A percentile compares a stretch with the other conserved stretches of the same genome.
phyloP scores from a whole-genome alignment of 35 echinoderm and acorn worm species.

The Apostichopus californicus region DNA sequence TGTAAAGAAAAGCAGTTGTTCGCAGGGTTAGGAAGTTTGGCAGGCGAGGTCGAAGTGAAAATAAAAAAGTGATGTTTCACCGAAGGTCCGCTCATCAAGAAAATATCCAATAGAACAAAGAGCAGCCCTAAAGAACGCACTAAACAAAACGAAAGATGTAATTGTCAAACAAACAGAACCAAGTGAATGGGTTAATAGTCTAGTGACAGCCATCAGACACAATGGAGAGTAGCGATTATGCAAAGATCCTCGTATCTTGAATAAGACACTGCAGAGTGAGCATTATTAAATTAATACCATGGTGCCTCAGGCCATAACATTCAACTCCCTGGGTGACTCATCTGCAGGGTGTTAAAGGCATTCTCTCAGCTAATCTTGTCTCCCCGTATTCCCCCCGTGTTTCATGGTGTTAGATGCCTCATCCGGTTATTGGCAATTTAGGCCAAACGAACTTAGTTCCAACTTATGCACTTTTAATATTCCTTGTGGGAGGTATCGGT shows the following conservation, averaged over 20 bases:
- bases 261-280: slow-evolving; percentile 1
- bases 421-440: slow-evolving; percentile 56
- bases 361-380: too few species aligned
- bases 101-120: not conserved
- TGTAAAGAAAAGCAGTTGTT: not conserved
- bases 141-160: slow-evolving; percentile 1
- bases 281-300: slow-evolving; percentile 9
- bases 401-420: slow-evolving; percentile 45
- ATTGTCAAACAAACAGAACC: slow-evolving; percentile 28
- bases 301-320: not conserved
- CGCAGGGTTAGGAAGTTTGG: not conserved
- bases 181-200: slow-evolving; percentile 33
- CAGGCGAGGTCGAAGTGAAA: not conserved
- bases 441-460: slow-evolving; percentile 65
- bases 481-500: slow-evolving; percentile 56
- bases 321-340: too few species aligned
- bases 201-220: slow-evolving; percentile 2
- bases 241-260: not conserved
- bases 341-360: too few species aligned
- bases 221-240: slow-evolving; percentile 8
- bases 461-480: slow-evolving; percentile 74
- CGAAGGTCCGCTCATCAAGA: not conserved
- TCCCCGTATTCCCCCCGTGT: not conserved
- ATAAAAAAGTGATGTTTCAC: not conserved
- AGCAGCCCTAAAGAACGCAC: not conserved